Evolutionary conservation across 1,140 invertebrate species (phyloP), one percentile per base, ranked within the genome.

Genomic region (Ptiloglossa arizonensis): DNA sequence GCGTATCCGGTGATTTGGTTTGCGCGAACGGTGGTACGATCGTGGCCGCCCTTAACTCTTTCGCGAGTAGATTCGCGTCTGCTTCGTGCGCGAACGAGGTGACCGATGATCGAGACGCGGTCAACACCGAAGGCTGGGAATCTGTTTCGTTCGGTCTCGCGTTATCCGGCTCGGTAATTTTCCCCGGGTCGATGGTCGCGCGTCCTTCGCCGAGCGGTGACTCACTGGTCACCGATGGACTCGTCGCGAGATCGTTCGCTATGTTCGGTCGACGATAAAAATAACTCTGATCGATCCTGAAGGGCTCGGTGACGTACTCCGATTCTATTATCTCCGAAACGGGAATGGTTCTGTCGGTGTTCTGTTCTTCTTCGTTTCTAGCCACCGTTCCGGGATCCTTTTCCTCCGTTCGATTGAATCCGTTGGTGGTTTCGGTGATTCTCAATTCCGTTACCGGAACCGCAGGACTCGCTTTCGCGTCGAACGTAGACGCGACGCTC

Each of bases 291-390:
- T 73, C 50, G 27, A 70, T 24, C 9, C 79, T 15, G 57, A 82
- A 85, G 1, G 84, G 70, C 3, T 85, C 75, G 8, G 84, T 86
- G 8, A 86, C 83, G 0, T 67, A 72, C 35, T 60, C 72, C 9
- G 71, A 32, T 1, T 86, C 84, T 50, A 73, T 74, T 22, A 91
- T 84, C 32, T 89, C 91, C 5, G 89, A 89, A 15, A 92, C 91
- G 24, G 91, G 91, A 75, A 92, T 92, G 35, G 89, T 35, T 4
- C 32, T 35, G 6, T 24, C 29, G 5, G 27, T 59, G 19, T 19
- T 41, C 38, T 74, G 63, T 57, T 66, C 62, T 22, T 29, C 9
- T 50, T 75, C n/a, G 4, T 50, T 27, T 52, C 27, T 5, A 13
- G 19, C 22, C 19, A 60, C 8, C n/a, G n/a, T n/a, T 5, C 29